These are phyloP conservation scores for Helarctos malayanus DNA, from an alignment of 2,797 vertebrate species.

Conservation along the genomic window DNA sequence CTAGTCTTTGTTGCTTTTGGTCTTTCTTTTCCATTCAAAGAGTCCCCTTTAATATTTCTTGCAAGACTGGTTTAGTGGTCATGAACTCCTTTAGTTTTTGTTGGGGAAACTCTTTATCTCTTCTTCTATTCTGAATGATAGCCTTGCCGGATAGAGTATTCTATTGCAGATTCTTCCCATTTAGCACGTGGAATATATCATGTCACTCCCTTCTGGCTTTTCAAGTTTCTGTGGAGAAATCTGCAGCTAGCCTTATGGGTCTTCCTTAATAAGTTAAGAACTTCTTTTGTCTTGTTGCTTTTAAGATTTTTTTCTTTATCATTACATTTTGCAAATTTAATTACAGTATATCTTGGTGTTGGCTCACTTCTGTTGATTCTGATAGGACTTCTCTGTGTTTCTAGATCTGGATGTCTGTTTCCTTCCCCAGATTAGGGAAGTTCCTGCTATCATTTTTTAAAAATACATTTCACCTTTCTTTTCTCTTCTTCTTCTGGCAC, in stretches of 20 bases:
- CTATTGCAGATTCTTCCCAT: not conserved
- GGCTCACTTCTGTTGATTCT: not conserved
- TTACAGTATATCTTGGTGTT: not conserved
- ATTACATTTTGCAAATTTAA: not conserved
- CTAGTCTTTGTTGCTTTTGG: not conserved
- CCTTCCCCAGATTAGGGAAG: not conserved
- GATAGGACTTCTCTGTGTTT: not conserved
- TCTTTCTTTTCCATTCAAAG: not conserved
- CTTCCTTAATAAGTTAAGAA: not conserved
- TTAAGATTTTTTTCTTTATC: not conserved
- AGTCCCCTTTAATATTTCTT: not conserved
- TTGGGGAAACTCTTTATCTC: not conserved
- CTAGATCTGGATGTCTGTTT: not conserved
- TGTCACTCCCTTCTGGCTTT: not conserved
- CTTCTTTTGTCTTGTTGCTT: not conserved
- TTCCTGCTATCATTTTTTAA: not conserved
- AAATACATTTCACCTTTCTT: not conserved
- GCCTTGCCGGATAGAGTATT: not conserved
- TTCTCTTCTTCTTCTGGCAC: not conserved
- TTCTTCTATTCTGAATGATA: not conserved
- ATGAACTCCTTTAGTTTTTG: not conserved
- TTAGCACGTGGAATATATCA: not conserved
- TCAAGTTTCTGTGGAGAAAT: not conserved
- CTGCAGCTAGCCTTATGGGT: not conserved
- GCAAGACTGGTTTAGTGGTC: not conserved